phyloP scores from a whole-genome alignment of 2,888 invertebrate genomes.

The Archaeoteleia sp. region DNA sequence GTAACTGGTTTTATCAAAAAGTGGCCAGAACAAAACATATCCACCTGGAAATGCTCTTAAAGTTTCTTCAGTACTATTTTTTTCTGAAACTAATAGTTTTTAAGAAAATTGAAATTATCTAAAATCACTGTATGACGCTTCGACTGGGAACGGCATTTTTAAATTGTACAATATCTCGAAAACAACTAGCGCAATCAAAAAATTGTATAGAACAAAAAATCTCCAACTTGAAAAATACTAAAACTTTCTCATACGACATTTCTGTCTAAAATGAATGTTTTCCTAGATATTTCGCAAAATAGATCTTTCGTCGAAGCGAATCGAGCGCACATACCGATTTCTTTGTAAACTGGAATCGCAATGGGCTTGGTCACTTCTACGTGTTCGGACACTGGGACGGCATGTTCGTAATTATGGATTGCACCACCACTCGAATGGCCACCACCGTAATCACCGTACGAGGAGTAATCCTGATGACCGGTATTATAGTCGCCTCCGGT shows the following conservation, averaged over 20 bases:
- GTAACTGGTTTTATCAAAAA: too few species aligned
- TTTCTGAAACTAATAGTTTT: too few species aligned
- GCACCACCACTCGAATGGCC: constrained; percentile 37
- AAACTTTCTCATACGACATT: neutral
- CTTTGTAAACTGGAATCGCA: constrained; percentile 82
- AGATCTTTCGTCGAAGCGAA: neutral
- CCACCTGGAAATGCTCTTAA: too few species aligned
- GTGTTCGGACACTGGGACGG: constrained; percentile 79
- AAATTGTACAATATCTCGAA: too few species aligned
- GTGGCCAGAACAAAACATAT: too few species aligned
- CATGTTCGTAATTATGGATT: constrained; percentile 73
- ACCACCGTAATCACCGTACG: constrained; percentile 66
- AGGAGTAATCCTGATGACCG: constrained; percentile 63
- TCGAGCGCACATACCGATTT: constrained; percentile 76
- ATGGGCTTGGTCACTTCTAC: constrained; percentile 83
- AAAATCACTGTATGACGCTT: too few species aligned
- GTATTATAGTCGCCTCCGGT: constrained; percentile 52
- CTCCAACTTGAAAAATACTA: constrained; percentile 10
- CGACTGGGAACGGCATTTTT: too few species aligned
- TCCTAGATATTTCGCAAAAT: too few species aligned
- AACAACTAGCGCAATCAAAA: too few species aligned
- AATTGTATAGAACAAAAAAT: too few species aligned
- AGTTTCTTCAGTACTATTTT: too few species aligned
- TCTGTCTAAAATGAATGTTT: neutral
- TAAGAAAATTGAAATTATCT: too few species aligned